These are phyloP conservation scores for Nanger granti DNA, from an alignment of 2,113 vertebrate genomes.

Conservation along the genomic window DNA sequence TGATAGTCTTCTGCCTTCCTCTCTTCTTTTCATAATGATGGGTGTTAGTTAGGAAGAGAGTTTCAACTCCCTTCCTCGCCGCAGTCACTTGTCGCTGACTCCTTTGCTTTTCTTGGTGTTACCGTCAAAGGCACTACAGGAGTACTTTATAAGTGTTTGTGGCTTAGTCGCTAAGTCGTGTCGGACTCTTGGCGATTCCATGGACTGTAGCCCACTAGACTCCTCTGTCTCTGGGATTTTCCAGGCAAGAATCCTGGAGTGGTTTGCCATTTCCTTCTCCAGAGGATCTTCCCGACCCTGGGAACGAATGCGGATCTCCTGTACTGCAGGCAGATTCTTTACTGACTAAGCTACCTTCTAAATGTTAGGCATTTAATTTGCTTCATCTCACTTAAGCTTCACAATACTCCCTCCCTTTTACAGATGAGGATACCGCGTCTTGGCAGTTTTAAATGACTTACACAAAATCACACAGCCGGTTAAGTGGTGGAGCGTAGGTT, in stretches of 20 bases:
- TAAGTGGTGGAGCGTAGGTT: not conserved
- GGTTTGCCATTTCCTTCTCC: not conserved
- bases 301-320: not conserved
- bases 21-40: not conserved
- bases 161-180: not conserved
- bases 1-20: not conserved
- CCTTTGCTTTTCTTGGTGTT: not conserved
- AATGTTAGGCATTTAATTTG: not conserved
- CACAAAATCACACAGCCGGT: not conserved
- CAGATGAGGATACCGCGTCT: not conserved
- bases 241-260: not conserved
- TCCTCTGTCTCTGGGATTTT: not conserved
- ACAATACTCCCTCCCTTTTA: not conserved
- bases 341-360: not conserved
- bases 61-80: not conserved
- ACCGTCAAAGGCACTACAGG: not conserved
- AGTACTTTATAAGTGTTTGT: not conserved
- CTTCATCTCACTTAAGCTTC: not conserved
- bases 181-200: not conserved
- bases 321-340: not conserved
- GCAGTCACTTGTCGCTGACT: not conserved
- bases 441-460: not conserved
- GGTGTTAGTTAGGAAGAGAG: not conserved
- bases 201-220: not conserved
- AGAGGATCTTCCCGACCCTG: not conserved